Base-by-base conservation (phyloP, 2,888 invertebrate species). In the Ophraella communa region DNA sequence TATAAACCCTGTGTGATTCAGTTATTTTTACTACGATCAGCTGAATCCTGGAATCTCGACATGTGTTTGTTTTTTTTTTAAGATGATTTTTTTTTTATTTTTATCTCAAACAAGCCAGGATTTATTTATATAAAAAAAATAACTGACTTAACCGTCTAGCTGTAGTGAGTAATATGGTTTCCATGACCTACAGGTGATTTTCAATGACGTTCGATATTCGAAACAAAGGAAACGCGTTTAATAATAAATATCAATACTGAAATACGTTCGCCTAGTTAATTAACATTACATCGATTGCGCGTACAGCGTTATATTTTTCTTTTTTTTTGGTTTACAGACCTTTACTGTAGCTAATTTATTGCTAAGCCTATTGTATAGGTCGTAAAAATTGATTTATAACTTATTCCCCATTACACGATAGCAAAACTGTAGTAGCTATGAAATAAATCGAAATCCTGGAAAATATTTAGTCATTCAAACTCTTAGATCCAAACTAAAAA, bases 141-240 rank as follows among this genome's bases (percentile, higher is more conserved):
- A n/a, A 17, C 42, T 2, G 11, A 42, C 3, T 21, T 21, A 45
- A 51, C 27, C 17, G 58, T 49, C 58, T 57, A 47, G 57, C 27
- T 17, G 45, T 27, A 20, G 30, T 17, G 24, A 47, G 45, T 23
- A 56, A 56, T 56, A 45, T 17, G 49, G 8, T 51, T 59, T 51
- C 51, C 51, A 59, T 51, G 51, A 59, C 51, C 51, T 51, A 59
- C 59, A 59, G 59, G 59, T 59, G 14, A 51, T 39, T 51, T 39
- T 51, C 39, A 51, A 51, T 59, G 59, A 59, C 51, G 59, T 59
- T 39, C 18, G 1, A 24, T 23, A 39, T 59, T 59, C 21, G 35
- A 35, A 59, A 59, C 42, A 59, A 59, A 59, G 17, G 7, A 39
- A 39, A 39, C 39, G 17, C 14, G 39, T 17, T 39, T 14, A 39